Conservation (phyloP, 2,888 invertebrate genomes). For the Hermaeophaga mercurialis region DNA sequence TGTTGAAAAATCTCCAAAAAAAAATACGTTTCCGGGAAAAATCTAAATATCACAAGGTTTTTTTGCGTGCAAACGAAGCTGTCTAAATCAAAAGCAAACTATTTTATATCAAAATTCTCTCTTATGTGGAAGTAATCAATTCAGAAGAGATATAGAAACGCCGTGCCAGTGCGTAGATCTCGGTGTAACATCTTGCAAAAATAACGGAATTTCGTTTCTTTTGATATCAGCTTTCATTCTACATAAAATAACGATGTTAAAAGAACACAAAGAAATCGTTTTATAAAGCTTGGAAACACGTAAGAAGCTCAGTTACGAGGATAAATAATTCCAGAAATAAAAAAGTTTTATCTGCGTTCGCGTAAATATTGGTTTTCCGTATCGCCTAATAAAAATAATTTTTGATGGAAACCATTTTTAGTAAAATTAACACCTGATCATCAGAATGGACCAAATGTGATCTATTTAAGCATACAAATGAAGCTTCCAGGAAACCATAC, state of each 20-base stretch:
- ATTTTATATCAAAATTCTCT: slow-evolving; percentile 6
- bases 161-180: background rate
- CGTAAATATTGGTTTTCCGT: background rate
- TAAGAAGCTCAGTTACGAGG: background rate
- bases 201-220: slow-evolving; percentile 9
- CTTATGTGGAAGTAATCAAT: slow-evolving; percentile 5
- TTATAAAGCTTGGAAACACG: background rate
- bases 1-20: too few species aligned
- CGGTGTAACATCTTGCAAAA: too few species aligned
- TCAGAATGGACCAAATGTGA: too few species aligned
- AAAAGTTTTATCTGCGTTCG: background rate
- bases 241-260: slow-evolving; percentile 14
- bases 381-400: too few species aligned
- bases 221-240: slow-evolving; percentile 10
- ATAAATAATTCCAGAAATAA: slow-evolving; percentile 5
- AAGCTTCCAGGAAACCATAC: too few species aligned
- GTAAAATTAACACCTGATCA: too few species aligned
- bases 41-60: background rate
- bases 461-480: too few species aligned
- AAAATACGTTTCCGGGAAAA: background rate
- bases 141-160: background rate
- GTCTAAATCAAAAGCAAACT: slow-evolving; percentile 21
- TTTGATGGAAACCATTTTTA: too few species aligned
- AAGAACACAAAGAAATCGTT: background rate
- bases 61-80: background rate